Evolutionary conservation across 2,888 invertebrate genomes (phyloP).

Genomic region (Volucella zonaria): DNA sequence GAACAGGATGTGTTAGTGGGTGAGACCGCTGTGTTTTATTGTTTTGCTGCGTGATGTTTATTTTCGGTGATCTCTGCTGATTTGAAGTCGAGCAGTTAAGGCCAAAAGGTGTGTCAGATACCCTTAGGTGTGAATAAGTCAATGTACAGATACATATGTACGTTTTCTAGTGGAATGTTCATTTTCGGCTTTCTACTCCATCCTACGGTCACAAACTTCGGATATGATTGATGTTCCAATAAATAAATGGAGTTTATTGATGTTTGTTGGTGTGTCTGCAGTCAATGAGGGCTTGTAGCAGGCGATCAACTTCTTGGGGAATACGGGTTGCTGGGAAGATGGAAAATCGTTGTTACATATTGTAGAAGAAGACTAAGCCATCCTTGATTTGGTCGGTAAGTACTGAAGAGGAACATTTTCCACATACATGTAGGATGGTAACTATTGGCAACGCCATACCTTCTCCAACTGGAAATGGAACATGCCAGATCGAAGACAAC

Average conservation of each 20-base stretch:
- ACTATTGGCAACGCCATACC: no score
- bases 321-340: not conserved
- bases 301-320: not conserved
- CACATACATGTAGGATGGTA: no score
- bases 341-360: not conserved
- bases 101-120: conserved; percentile 16
- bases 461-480: no score
- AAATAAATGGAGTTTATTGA: conserved; percentile 10
- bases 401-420: no score
- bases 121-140: conserved; percentile 9
- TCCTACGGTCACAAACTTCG: not conserved
- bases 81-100: not conserved
- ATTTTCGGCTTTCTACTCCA: not conserved
- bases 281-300: not conserved
- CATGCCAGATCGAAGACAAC: no score
- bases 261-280: not conserved
- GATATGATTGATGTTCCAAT: conserved; percentile 34
- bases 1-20: conserved; percentile 1
- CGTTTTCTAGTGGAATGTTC: no score
- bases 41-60: conserved; percentile 9
- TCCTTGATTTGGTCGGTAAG: no score
- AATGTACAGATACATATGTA: not conserved
- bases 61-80: conserved; percentile 3
- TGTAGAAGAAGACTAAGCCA: no score
- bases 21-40: not conserved